Conservation (phyloP, 1,140 invertebrate genomes). For the Zaprionus vittiger region DNA sequence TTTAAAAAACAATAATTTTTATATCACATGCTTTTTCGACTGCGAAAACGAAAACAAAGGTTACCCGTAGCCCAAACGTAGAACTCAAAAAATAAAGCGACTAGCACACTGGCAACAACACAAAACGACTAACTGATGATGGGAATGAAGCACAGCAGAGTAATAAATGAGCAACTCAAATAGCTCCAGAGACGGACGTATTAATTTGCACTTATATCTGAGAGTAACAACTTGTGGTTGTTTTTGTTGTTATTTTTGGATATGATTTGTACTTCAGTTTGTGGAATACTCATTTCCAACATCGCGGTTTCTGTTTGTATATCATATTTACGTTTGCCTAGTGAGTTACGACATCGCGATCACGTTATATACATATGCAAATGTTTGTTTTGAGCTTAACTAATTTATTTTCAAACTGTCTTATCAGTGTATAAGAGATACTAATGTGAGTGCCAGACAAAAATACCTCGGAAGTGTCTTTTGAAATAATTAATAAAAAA, state of each 20-base stretch:
- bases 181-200: constrained; percentile 35
- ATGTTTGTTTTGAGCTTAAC: constrained; percentile 52
- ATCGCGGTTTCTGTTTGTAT: constrained; percentile 30
- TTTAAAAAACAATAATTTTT: neutral
- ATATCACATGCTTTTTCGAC: constrained; percentile 35
- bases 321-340: constrained; percentile 66
- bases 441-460: neutral
- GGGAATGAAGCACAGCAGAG: constrained; percentile 10
- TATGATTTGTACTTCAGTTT: constrained; percentile 18
- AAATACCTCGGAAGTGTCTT: neutral
- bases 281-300: neutral
- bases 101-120: constrained; percentile 12
- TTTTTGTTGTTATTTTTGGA: constrained; percentile 18
- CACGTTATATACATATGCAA: constrained; percentile 22
- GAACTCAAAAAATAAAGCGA: constrained; percentile 11
- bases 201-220: constrained; percentile 58
- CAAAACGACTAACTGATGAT: constrained; percentile 23
- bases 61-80: neutral
- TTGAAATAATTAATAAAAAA: neutral
- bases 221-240: constrained; percentile 21
- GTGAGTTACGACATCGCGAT: constrained; percentile 55
- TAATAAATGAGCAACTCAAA: constrained; percentile 13
- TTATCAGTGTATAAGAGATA: constrained; percentile 35
- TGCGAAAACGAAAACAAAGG: constrained; percentile 5
- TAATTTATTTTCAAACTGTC: constrained; percentile 56